Evolutionary conservation across 2,113 vertebrate species (phyloP).

Genomic region (Leucopsar rothschildi): DNA sequence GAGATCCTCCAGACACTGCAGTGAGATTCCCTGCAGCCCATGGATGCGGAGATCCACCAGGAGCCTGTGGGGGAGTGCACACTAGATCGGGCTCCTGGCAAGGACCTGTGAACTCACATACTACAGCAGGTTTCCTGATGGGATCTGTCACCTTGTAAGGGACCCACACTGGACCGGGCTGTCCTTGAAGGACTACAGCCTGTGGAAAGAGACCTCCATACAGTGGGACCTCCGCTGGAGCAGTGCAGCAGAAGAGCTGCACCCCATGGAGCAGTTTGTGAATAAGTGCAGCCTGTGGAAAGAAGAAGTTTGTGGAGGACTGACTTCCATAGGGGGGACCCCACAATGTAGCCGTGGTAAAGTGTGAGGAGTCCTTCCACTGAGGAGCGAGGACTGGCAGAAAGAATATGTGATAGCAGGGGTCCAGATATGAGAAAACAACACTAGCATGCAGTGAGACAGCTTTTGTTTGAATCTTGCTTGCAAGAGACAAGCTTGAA

Average conservation of each 20-base stretch:
- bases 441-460: accelerated
- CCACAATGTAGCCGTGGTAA: neutral
- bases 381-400: neutral
- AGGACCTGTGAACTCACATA: neutral
- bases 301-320: neutral
- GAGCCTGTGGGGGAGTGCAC: no score
- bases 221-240: accelerated
- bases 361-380: neutral
- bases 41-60: neutral
- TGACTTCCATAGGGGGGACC: neutral
- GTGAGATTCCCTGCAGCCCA: neutral
- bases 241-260: no score
- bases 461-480: neutral
- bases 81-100: neutral
- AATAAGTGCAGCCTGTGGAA: neutral
- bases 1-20: accelerated
- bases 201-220: accelerated
- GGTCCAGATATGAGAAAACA: neutral
- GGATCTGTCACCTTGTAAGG: neutral
- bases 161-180: neutral
- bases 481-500: neutral
- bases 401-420: neutral
- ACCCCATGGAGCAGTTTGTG: neutral
- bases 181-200: neutral
- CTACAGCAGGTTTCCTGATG: neutral